Evolutionary conservation across 1,140 invertebrate genomes (phyloP).

Genomic region (Manduca sexta): DNA sequence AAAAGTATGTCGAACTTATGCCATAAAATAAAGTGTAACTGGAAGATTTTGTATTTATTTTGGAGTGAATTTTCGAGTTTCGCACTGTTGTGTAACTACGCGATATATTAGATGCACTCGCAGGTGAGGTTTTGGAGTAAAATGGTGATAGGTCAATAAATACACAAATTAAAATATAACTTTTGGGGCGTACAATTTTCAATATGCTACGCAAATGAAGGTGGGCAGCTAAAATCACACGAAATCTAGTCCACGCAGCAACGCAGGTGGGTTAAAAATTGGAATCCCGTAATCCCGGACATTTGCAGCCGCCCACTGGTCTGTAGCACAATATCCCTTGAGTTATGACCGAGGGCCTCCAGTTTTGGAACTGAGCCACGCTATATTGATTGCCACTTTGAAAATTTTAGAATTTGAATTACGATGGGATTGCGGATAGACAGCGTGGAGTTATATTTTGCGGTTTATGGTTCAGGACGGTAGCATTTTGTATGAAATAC

Average conservation of each 20-base stretch:
- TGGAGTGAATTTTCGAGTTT: slow-evolving; percentile 4
- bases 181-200: no score
- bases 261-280: no score
- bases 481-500: no score
- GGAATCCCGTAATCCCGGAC: not conserved
- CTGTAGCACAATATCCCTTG: slow-evolving; percentile 29
- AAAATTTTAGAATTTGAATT: slow-evolving; percentile 45
- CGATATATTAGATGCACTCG: slow-evolving; percentile 22
- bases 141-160: no score
- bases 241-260: no score
- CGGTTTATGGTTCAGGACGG: no score
- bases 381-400: slow-evolving; percentile 52
- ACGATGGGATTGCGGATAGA: slow-evolving; percentile 18
- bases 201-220: no score
- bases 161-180: no score
- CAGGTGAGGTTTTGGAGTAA: slow-evolving; percentile 47
- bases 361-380: slow-evolving; percentile 44
- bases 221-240: no score
- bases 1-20: slow-evolving; percentile 2
- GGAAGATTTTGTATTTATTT: slow-evolving; percentile 6
- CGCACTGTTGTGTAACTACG: slow-evolving; percentile 2
- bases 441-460: not conserved
- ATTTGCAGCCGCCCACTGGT: not conserved
- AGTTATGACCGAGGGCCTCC: slow-evolving; percentile 42
- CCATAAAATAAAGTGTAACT: slow-evolving; percentile 3